phyloP scores from a whole-genome alignment of 2,888 invertebrate species.

The Hyppa rectilinea region DNA sequence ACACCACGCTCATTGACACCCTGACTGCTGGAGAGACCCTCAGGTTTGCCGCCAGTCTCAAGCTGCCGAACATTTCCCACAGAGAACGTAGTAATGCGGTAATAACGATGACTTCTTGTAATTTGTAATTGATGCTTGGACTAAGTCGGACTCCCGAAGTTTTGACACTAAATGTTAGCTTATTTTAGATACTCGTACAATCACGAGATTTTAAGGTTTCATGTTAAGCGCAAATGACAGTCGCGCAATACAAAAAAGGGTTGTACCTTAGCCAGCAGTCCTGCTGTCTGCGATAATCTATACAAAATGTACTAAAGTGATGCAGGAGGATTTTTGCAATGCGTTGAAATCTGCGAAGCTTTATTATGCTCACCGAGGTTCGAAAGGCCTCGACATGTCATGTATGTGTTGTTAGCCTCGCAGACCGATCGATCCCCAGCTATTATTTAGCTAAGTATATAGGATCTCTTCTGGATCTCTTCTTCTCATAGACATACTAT shows the following conservation, averaged over 20 bases:
- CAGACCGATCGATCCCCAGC: neutral
- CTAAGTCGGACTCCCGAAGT: neutral
- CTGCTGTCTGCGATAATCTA: neutral
- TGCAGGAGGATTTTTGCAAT: neutral
- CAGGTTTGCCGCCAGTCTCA: slow-evolving; percentile 95
- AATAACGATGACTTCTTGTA: slow-evolving; percentile 35
- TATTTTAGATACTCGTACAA: neutral
- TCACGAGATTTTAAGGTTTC: neutral
- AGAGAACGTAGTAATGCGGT: slow-evolving; percentile 79
- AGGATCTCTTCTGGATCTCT: too few species aligned
- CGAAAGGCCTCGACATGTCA: neutral
- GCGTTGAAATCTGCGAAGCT: neutral
- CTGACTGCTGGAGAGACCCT: slow-evolving; percentile 96
- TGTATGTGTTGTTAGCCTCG: neutral
- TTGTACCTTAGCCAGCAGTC: too few species aligned
- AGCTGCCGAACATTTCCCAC: slow-evolving; percentile 88
- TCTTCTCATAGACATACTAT: too few species aligned
- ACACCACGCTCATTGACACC: slow-evolving; percentile 94
- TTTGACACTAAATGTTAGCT: neutral
- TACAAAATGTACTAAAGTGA: neutral
- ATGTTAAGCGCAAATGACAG: too few species aligned
- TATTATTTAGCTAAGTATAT: neutral
- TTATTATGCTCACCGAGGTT: neutral
- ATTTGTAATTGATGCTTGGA: neutral
- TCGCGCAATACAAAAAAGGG: neutral